phyloP scores from a whole-genome alignment of 1,140 invertebrate genomes.

The Drosophila nigrodunni region DNA sequence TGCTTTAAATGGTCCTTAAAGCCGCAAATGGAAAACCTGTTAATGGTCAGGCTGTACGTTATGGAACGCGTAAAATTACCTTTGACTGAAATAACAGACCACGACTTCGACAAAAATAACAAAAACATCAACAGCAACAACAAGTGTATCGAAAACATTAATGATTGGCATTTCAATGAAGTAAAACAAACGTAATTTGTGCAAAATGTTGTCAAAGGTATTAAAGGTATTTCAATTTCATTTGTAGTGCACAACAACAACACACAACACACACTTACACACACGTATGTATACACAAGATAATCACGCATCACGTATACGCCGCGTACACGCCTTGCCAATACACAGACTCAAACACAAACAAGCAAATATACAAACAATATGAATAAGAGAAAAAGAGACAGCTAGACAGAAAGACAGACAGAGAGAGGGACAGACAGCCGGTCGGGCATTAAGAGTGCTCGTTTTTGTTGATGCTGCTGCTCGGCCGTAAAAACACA shows the following conservation, averaged over 20 bases:
- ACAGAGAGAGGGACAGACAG: constrained; percentile 1
- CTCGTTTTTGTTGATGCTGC: constrained; percentile 46
- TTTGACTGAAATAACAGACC: constrained; percentile 23
- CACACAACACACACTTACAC: constrained; percentile 21
- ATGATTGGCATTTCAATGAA: constrained; percentile 43
- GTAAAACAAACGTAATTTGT: constrained; percentile 45
- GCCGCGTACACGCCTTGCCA: constrained; percentile 46
- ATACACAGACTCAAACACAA: constrained; percentile 17
- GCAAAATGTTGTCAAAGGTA: constrained; percentile 47
- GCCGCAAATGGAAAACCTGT: constrained; percentile 1
- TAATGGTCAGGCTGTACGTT: constrained; percentile 8
- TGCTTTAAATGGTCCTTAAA: constrained; percentile 30
- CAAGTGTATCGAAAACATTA: constrained; percentile 14
- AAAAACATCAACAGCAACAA: background rate
- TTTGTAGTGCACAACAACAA: constrained; percentile 42
- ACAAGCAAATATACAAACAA: constrained; percentile 24
- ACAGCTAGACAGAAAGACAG: constrained; percentile 3
- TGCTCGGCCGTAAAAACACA: constrained; percentile 73
- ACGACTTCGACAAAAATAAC: constrained; percentile 3
- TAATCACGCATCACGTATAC: constrained; percentile 77
- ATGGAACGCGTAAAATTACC: constrained; percentile 8
- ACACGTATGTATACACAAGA: constrained; percentile 52
- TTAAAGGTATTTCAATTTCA: constrained; percentile 60
- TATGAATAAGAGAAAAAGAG: background rate
- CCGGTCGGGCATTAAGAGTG: constrained; percentile 15